phyloP scores from a whole-genome alignment of 2,797 vertebrate species.

The Neosilurus hyrtlii region DNA sequence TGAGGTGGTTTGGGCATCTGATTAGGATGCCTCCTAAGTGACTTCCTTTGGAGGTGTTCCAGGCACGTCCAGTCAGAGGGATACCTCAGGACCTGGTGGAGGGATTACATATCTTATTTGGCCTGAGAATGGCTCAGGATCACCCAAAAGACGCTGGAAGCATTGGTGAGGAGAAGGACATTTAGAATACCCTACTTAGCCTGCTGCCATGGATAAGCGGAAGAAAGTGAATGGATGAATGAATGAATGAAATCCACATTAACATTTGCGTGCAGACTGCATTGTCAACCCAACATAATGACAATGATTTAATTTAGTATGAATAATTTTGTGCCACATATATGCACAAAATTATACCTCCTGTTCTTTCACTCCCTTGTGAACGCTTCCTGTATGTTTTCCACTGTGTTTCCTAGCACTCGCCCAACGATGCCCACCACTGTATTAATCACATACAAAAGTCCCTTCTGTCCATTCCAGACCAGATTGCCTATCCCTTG shows the following conservation, averaged over 20 bases:
- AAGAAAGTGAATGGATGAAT: too few species aligned
- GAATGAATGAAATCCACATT: background rate
- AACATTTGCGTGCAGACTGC: background rate
- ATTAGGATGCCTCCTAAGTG: too few species aligned
- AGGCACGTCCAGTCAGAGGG: too few species aligned
- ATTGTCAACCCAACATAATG: background rate
- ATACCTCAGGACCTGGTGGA: too few species aligned
- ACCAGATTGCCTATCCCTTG: conserved; percentile 65
- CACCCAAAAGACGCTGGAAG: too few species aligned
- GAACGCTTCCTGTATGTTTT: conserved; percentile 56
- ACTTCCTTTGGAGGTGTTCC: too few species aligned
- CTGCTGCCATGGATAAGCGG: too few species aligned
- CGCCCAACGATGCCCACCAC: conserved; percentile 55
- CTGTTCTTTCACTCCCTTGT: conserved; percentile 49
- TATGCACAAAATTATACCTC: background rate
- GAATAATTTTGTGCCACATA: background rate
- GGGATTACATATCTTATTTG: too few species aligned
- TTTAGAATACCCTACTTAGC: too few species aligned
- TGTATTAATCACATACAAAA: conserved; percentile 54
- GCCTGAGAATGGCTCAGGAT: too few species aligned
- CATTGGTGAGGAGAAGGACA: too few species aligned
- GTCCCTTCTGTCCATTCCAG: conserved; percentile 63
- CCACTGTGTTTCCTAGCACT: conserved; percentile 51
- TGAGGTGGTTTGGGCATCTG: too few species aligned
- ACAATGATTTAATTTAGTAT: background rate